phyloP scores from a whole-genome alignment of 2,113 vertebrate genomes.

The Illadopsis cleaveri region DNA sequence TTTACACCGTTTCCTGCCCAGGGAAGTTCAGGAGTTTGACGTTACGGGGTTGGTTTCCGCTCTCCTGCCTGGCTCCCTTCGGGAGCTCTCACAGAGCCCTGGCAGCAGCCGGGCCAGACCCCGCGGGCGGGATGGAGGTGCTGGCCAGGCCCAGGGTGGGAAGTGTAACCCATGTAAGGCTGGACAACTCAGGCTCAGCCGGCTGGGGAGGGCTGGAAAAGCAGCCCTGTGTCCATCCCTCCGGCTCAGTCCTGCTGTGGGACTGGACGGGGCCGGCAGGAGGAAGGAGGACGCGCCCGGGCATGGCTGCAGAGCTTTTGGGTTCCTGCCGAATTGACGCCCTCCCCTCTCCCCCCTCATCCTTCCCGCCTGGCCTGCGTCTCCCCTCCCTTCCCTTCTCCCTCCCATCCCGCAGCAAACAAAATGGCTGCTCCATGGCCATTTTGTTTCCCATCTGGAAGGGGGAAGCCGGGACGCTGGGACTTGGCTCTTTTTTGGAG shows the following conservation, averaged over 20 bases:
- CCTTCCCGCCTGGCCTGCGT: neutral
- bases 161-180: neutral
- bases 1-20: conserved; percentile 50
- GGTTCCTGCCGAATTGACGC: conserved; percentile 41
- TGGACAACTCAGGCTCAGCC: accelerated
- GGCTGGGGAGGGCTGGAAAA: neutral
- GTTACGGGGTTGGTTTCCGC: conserved; percentile 31
- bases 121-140: neutral
- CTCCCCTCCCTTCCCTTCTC: conserved; percentile 57
- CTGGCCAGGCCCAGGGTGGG: neutral
- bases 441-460: conserved; percentile 61
- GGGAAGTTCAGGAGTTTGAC: conserved; percentile 62
- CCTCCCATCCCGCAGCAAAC: conserved; percentile 55
- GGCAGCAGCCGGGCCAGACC: neutral
- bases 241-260: accelerated
- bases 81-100: neutral
- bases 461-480: conserved; percentile 44
- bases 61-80: neutral
- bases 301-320: conserved; percentile 5
- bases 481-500: conserved; percentile 57
- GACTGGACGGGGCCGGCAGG: neutral
- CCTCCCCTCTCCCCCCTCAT: neutral
- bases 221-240: neutral
- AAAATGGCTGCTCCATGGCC: conserved; percentile 73
- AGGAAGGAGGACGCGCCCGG: conserved; percentile 28